phyloP scores from a whole-genome alignment of 2,797 vertebrate genomes.

The Oceanodroma leucorhoa region DNA sequence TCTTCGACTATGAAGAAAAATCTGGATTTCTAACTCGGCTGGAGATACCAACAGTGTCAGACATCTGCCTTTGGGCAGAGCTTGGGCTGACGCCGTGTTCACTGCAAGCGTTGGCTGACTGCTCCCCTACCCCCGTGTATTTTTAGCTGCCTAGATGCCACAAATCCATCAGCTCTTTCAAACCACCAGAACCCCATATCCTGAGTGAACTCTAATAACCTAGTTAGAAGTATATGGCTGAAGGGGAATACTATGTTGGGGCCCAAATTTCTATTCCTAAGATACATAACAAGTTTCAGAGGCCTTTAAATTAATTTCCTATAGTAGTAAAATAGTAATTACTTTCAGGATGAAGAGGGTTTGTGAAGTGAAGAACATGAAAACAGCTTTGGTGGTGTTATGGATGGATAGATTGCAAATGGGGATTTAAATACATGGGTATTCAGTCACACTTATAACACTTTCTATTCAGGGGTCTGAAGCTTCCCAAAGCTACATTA shows the following conservation, averaged over 20 bases:
- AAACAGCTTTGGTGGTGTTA: neutral
- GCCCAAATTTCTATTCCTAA: neutral
- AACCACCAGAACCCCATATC: neutral
- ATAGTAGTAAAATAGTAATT: neutral
- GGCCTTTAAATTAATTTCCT: neutral
- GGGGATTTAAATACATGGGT: neutral
- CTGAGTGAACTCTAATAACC: neutral
- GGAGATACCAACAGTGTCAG: neutral
- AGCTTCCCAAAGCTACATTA: neutral
- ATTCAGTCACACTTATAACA: neutral
- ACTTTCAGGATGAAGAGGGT: neutral
- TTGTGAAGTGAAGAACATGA: neutral
- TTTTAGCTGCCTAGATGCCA: slow-evolving; percentile 31
- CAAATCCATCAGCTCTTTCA: slow-evolving; percentile 13
- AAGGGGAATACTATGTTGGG: neutral
- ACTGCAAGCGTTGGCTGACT: neutral
- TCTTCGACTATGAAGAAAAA: neutral
- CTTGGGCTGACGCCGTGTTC: neutral
- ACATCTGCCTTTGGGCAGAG: neutral
- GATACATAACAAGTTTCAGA: neutral
- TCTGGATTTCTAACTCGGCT: neutral
- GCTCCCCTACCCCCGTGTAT: neutral
- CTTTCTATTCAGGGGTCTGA: neutral
- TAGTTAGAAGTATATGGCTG: neutral
- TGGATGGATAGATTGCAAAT: neutral